Evolutionary conservation across 2,113 vertebrate genomes (phyloP).

Genomic region (Oryzias celebensis): DNA sequence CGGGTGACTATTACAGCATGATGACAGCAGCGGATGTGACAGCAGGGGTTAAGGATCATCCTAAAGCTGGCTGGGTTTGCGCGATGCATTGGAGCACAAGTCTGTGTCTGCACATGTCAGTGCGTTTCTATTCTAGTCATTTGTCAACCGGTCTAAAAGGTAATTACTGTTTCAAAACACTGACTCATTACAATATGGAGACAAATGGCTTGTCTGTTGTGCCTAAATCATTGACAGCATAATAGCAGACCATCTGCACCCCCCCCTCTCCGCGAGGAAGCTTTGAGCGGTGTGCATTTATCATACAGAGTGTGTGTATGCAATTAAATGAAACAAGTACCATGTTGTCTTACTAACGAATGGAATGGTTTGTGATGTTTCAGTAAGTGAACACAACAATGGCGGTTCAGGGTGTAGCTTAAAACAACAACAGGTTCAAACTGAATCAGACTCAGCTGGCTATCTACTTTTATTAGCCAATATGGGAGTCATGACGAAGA

Average conservation of each 20-base stretch:
- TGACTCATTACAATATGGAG: constrained; percentile 67
- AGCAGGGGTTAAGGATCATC: constrained; percentile 48
- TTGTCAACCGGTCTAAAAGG: constrained; percentile 57
- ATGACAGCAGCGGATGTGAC: constrained; percentile 27
- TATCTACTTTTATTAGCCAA: no score
- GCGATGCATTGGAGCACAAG: neutral
- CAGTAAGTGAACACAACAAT: constrained; percentile 17
- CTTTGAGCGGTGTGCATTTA: constrained; percentile 55
- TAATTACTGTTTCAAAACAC: constrained; percentile 69
- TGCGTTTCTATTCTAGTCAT: constrained; percentile 42
- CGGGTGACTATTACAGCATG: no score
- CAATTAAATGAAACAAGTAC: constrained; percentile 42
- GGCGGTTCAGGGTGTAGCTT: neutral
- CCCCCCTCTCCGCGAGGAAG: constrained; percentile 23
- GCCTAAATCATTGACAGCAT: constrained; percentile 61
- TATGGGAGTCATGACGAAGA: no score
- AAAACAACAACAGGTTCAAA: constrained; percentile 7
- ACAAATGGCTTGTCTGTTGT: constrained; percentile 67
- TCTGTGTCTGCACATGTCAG: neutral
- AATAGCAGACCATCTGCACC: constrained; percentile 62
- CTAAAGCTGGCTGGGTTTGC: constrained; percentile 1
- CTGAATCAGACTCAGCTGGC: neutral
- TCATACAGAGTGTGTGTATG: constrained; percentile 42
- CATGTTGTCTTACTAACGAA: constrained; percentile 37
- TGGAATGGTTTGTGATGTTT: constrained; percentile 37